These are phyloP conservation scores for Xenotilapia caudafasciata DNA, from an alignment of 2,113 vertebrate species.

Conservation along the genomic window DNA sequence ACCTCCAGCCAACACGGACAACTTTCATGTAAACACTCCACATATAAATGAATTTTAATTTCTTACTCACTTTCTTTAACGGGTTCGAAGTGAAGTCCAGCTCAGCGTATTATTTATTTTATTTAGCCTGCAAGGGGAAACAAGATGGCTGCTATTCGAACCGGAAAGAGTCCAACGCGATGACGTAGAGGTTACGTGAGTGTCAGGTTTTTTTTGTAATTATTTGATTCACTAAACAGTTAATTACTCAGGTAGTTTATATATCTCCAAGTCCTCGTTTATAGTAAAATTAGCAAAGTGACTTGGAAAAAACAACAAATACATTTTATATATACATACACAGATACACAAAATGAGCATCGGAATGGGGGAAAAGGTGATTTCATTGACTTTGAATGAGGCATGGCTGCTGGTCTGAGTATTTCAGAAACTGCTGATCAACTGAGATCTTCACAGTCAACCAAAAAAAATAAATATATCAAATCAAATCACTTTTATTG, in stretches of 20 bases:
- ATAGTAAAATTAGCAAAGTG: background rate
- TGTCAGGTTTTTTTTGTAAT: rapidly evolving
- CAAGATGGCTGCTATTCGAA: constrained; percentile 76
- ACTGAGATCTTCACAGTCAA: background rate
- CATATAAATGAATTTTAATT: background rate
- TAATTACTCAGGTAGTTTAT: background rate
- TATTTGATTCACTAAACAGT: background rate
- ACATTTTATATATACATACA: background rate
- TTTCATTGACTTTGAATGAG: background rate
- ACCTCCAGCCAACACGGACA: background rate
- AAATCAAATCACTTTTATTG: background rate
- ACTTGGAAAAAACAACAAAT: background rate
- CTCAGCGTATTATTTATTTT: constrained; percentile 76
- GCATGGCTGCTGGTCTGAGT: background rate
- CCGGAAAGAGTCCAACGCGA: constrained; percentile 65
- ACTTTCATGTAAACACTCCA: background rate
- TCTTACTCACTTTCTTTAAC: constrained; percentile 71
- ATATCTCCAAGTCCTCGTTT: background rate
- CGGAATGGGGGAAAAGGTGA: background rate
- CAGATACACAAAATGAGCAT: background rate
- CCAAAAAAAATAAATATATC: background rate
- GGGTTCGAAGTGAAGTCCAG: constrained; percentile 67
- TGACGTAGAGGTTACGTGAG: constrained; percentile 8
- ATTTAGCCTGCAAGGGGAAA: constrained; percentile 72
- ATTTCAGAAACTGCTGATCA: background rate